Conservation (phyloP, 2,797 vertebrate genomes). For the Arctocebus calabarensis region DNA sequence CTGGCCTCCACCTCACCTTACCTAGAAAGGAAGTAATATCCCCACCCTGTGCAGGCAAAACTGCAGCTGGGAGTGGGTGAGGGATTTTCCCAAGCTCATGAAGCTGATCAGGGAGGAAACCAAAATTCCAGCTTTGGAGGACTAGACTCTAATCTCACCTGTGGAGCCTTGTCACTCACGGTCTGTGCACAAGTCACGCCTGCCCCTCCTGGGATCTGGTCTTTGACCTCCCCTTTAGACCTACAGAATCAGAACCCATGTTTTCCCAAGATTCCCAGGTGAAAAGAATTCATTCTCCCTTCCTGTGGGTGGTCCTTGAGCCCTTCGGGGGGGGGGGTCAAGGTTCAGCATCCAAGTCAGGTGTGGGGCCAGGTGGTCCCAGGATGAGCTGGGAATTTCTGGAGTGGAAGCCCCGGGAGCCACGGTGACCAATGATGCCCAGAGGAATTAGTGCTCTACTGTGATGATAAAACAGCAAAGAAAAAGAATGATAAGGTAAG, state of each 20-base stretch:
- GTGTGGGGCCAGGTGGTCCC: not conserved
- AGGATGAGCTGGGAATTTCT: not conserved
- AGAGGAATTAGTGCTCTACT: not conserved
- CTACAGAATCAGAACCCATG: not conserved
- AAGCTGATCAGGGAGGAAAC: not conserved
- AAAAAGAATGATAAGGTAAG: not conserved
- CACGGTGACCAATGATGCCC: no score
- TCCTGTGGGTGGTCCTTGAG: not conserved
- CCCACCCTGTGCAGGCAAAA: not conserved
- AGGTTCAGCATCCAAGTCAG: not conserved
- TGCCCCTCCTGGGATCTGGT: fast-evolving
- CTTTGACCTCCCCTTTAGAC: not conserved
- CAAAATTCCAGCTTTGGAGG: not conserved
- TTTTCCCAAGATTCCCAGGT: not conserved
- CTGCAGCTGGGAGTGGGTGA: not conserved
- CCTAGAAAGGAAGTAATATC: not conserved
- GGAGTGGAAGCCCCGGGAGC: not conserved
- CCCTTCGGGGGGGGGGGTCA: not conserved
- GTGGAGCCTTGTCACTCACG: no score
- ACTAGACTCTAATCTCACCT: not conserved
- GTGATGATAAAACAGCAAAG: not conserved
- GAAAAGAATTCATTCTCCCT: not conserved
- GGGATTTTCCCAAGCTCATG: no score
- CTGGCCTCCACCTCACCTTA: fast-evolving
- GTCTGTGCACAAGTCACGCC: no score